Base-by-base conservation (phyloP, 2,888 invertebrate genomes). In the Cyaniris semiargus region DNA sequence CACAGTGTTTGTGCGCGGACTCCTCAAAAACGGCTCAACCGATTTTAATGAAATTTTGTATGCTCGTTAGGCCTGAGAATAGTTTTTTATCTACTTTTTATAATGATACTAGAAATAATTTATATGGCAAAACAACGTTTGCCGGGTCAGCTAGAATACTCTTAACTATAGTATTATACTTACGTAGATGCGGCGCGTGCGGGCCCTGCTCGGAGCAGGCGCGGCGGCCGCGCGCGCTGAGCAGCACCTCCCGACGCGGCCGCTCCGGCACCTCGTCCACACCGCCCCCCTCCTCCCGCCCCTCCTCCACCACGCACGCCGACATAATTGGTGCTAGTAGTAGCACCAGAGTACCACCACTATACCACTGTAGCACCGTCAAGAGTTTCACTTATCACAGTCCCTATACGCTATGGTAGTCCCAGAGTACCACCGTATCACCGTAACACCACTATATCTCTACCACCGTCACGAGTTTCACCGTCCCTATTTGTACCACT, bases 161-260 rank as follows among this genome's bases (percentile, higher is more conserved):
- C n/a, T n/a, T n/a, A n/a, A n/a, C n/a, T n/a, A n/a, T n/a, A n/a
- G n/a, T n/a, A 53, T 53, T 60, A 23, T 60, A 87, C 93, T 93
- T 84, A 93, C 94, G 90, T 81, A 92, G 86, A 80, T 89, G 90
- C 34, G 92, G 89, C 48, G 94, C 94, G 90, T 95, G 96, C n/a
- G 96, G 96, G 18, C 96, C 96, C 85, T 96, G 96, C 85, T 96
- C 96, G 76, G 96, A 96, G 86, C 96, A 95, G 13, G 96, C 95
- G 60, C 96, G 92, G 58, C 96, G 91, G 3, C 95, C 95, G 74
- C 95, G 89, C 0, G 93, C 95, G 75, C 94, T 95, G 80, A 95
- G 84, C 76, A 95, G 88, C 77, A 94, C 94, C 80, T 95, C 95
- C 79, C 94, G 89, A 76, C 94, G 89, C 71, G 92, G 86, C 66